Evolutionary conservation across 2,113 vertebrate species (phyloP).

Genomic region (Leptosomus discolor): DNA sequence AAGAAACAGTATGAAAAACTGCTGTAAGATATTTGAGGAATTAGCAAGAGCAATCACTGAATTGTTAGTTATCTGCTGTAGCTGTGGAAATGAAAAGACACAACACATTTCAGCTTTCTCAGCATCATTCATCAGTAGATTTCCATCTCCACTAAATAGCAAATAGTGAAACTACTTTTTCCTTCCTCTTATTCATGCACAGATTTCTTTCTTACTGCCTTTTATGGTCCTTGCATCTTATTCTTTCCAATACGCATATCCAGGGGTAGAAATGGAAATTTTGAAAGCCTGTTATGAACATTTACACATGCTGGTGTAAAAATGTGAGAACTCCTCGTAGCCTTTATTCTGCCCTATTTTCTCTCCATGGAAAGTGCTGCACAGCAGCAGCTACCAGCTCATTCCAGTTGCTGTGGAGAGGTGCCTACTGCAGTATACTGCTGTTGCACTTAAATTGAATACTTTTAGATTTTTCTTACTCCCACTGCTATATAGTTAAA

Average conservation of each 20-base stretch:
- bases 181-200: background rate
- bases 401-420: background rate
- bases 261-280: background rate
- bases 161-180: background rate
- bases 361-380: background rate
- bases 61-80: background rate
- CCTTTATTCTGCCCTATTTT: background rate
- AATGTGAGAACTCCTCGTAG: background rate
- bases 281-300: rapidly evolving
- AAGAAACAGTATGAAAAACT: background rate
- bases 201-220: background rate
- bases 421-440: background rate
- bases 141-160: background rate
- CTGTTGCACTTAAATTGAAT: background rate
- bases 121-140: background rate
- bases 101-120: background rate
- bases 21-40: background rate
- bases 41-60: background rate
- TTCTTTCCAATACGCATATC: background rate
- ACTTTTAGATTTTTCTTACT: background rate
- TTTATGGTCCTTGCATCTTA: background rate
- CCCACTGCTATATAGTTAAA: background rate
- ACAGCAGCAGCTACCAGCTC: background rate
- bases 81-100: background rate
- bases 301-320: background rate